These are phyloP conservation scores for Leucophenga varia DNA, from an alignment of 1,140 invertebrate species.

Conservation along the genomic window DNA sequence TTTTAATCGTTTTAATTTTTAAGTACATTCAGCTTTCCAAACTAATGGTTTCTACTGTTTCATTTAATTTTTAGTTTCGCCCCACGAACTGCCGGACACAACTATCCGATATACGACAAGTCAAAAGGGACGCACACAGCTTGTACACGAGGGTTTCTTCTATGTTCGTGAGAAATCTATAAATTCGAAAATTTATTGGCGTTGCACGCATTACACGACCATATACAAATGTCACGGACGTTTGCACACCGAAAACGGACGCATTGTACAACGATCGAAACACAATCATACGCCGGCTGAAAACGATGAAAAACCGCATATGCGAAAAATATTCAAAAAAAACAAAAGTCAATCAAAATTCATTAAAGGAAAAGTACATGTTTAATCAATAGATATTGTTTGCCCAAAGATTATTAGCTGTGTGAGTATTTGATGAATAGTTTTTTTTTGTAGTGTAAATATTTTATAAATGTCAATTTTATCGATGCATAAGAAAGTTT, in stretches of 20 bases:
- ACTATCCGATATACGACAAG: constrained; percentile 21
- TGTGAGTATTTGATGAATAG: too few species aligned
- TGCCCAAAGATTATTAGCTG: too few species aligned
- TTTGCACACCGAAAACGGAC: constrained; percentile 32
- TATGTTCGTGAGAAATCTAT: constrained; percentile 47
- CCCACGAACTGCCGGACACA: too few species aligned
- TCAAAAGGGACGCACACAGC: constrained; percentile 44
- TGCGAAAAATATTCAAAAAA: constrained; percentile 2
- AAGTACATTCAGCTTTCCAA: too few species aligned
- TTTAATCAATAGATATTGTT: too few species aligned
- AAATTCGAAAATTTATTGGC: constrained; percentile 45
- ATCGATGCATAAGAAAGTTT: too few species aligned
- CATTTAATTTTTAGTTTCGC: too few species aligned
- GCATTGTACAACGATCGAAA: constrained; percentile 30
- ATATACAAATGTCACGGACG: constrained; percentile 39
- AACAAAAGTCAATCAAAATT: background rate
- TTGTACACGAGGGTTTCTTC: constrained; percentile 30
- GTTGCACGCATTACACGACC: constrained; percentile 52
- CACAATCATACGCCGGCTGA: constrained; percentile 36
- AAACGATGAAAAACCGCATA: constrained; percentile 11
- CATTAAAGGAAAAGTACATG: too few species aligned
- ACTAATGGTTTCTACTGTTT: too few species aligned
- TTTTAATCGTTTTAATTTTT: too few species aligned
- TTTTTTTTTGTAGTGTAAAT: too few species aligned
- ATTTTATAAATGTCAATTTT: too few species aligned